Evolutionary conservation across 2,113 vertebrate genomes (phyloP).

Genomic region (Siphamia tubifer): DNA sequence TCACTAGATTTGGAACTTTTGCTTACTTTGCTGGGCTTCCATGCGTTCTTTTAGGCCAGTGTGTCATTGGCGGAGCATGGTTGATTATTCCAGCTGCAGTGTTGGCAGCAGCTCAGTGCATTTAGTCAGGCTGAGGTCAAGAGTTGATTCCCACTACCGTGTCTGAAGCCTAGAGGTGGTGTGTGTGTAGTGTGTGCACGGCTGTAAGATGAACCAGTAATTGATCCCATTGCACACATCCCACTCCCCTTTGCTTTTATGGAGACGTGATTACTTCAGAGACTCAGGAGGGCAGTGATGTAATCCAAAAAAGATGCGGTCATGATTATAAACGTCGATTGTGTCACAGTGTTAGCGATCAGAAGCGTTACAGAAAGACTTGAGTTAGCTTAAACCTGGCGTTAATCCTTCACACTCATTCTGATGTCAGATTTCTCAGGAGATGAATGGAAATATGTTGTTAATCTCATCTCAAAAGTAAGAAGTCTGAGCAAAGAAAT

Average conservation of each 20-base stretch:
- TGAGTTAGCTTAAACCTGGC: neutral
- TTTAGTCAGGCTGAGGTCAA: constrained; percentile 47
- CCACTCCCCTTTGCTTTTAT: constrained; percentile 13
- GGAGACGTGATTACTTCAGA: constrained; percentile 26
- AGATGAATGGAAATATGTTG: too few species aligned
- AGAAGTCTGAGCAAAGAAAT: too few species aligned
- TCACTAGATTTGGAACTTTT: neutral
- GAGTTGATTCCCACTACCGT: constrained; percentile 8
- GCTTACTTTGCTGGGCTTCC: neutral
- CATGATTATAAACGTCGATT: neutral
- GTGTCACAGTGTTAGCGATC: neutral
- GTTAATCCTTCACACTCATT: neutral
- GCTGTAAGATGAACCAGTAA: constrained; percentile 23
- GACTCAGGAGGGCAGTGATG: constrained; percentile 11
- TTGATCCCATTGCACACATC: constrained; percentile 18
- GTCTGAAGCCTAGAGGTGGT: constrained; percentile 2
- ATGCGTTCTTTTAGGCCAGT: constrained; percentile 9
- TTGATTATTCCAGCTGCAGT: constrained; percentile 47
- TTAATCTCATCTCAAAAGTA: too few species aligned
- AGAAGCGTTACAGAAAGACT: neutral
- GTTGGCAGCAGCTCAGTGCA: constrained; percentile 20
- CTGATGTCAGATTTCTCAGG: neutral
- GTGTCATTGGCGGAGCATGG: constrained; percentile 13
- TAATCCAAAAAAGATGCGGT: constrained; percentile 9
- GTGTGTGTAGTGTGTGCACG: neutral